A percentile compares a stretch with the other conserved stretches of the same genome.
Conservation (phyloP, 2,113 vertebrate species). For the Chauna torquata region DNA sequence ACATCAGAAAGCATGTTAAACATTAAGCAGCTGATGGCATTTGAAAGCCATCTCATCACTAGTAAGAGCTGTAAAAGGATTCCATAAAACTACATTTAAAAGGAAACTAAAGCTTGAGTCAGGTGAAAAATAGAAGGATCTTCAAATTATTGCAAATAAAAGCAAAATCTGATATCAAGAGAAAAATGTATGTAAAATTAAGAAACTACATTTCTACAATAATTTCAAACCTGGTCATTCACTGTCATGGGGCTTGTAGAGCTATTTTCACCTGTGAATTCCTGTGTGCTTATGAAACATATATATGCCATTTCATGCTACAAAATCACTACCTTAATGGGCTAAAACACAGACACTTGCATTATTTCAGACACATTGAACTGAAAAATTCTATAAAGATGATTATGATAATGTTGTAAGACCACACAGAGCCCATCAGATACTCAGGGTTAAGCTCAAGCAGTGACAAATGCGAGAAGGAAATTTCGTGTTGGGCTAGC, state of each 20-base stretch:
- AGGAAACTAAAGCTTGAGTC: background rate
- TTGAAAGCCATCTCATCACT: background rate
- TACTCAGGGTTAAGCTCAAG: background rate
- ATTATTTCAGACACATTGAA: background rate
- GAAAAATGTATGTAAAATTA: background rate
- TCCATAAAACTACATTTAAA: background rate
- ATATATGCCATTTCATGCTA: background rate
- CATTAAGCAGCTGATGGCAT: conserved; percentile 64
- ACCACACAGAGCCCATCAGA: background rate
- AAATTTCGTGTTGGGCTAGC: background rate
- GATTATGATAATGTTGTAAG: background rate
- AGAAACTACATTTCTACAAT: background rate
- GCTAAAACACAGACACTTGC: background rate
- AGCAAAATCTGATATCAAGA: background rate
- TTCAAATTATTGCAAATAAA: background rate
- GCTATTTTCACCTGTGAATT: background rate
- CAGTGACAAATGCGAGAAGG: background rate
- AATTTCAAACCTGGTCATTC: background rate
- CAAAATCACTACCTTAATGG: background rate
- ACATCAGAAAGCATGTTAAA: conserved; percentile 67
- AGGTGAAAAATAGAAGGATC: background rate
- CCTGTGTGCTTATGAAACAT: background rate
- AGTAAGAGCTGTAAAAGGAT: conserved; percentile 4
- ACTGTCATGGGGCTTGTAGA: background rate
- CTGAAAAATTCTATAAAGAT: background rate